phyloP scores from a whole-genome alignment of 2,888 invertebrate species.

The Metalampra italica region DNA sequence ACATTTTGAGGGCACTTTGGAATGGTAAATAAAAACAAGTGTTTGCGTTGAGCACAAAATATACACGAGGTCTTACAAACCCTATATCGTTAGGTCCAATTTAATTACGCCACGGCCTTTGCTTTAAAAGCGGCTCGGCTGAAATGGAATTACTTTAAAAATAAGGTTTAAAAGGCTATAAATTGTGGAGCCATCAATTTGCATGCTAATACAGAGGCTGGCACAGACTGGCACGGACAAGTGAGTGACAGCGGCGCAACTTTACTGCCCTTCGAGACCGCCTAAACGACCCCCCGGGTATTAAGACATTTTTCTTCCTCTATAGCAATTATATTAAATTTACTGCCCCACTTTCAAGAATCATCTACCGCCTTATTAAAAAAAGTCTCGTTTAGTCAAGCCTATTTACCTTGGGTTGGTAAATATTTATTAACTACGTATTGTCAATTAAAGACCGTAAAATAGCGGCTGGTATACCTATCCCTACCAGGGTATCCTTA shows the following conservation, averaged over 20 bases:
- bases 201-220: conserved; percentile 54
- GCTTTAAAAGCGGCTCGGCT: not conserved
- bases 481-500: too few relatives aligned
- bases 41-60: too few relatives aligned
- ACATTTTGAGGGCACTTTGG: too few relatives aligned
- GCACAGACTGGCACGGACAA: conserved; percentile 46
- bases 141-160: conserved; percentile 24
- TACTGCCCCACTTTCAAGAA: conserved; percentile 39
- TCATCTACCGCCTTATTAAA: conserved; percentile 37
- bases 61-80: not conserved
- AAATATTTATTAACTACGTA: not conserved
- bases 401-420: conserved; percentile 21
- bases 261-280: conserved; percentile 35
- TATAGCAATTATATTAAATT: conserved; percentile 57
- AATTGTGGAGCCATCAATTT: conserved; percentile 61
- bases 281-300: conserved; percentile 52
- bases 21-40: too few relatives aligned
- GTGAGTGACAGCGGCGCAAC: conserved; percentile 61
- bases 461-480: too few relatives aligned
- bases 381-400: conserved; percentile 28
- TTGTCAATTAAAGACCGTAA: too few relatives aligned
- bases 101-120: conserved; percentile 1
- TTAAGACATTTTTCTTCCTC: conserved; percentile 59
- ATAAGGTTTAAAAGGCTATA: conserved; percentile 31
- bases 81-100: not conserved